Base-by-base conservation (phyloP, 1,140 invertebrate species). In the Proctacanthus coquilletti region DNA sequence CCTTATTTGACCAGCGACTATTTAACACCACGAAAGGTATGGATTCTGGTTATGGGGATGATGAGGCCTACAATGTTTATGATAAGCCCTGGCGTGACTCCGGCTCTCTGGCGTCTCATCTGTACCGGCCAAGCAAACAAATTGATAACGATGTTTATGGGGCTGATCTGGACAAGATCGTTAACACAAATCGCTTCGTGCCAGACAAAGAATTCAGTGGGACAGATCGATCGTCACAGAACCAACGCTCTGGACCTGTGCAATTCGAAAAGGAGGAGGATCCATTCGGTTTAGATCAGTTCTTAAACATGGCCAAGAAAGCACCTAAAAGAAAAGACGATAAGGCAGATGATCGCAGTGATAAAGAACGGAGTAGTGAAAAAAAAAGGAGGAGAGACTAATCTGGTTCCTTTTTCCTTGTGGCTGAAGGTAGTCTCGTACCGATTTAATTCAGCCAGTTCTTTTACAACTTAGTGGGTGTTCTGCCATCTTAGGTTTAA, bases 21-120 rank as follows among this genome's bases (percentile, higher is more conserved):
- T 97, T 98, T 56, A 96, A 98, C 53, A 89, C 91, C 44, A 80
- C 71, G 23, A 88, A 92, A 60, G 95, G 95, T 34, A 82, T 99
- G 76, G 91, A 93, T 52, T 84, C 80, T 52, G 96, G 96, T 5
- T 98, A 93, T 66, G 91, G 78, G 4, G 93, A 98, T 52, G 96
- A 99, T 50, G 96, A 99, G 51, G 83, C 83, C 0, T 98, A 98
- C 62, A 93, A 86, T 63, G 91, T 98, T 0, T 99, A 99, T 60
- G 93, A 98, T 59, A 92, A 94, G 61, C 84, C 86, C 1, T 92
- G 86, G 86, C 73, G 84, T 36, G 80, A 84, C 48, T 68, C 78
- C 14, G 81, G 81, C 42, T 77, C 75, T 1, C 68, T 97, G 38
- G 87, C 80, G 1, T 75, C 80, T 13, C 84, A 87, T 59, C 80